Evolutionary conservation across 2,888 invertebrate species (phyloP).

Genomic region (Erebia ligea): DNA sequence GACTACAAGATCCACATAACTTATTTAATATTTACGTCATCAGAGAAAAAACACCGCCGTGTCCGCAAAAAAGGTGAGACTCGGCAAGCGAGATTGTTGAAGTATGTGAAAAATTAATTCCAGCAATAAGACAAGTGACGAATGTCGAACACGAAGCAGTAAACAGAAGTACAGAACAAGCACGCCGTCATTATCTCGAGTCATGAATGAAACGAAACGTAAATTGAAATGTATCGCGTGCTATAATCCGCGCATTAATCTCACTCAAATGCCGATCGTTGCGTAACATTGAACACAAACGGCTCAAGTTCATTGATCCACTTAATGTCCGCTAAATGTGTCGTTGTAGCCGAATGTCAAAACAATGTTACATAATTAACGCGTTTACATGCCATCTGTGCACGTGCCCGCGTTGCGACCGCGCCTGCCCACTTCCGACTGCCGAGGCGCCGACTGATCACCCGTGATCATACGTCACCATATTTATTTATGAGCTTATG

Average conservation of each 20-base stretch:
- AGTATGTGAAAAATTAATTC: slow-evolving; percentile 10
- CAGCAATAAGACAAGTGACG: slow-evolving; percentile 22
- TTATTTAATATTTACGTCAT: neutral
- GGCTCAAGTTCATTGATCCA: slow-evolving; percentile 83
- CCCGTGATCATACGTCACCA: slow-evolving; percentile 68
- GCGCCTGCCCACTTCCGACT: slow-evolving; percentile 54
- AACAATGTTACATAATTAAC: slow-evolving; percentile 78
- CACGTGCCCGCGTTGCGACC: slow-evolving; percentile 50
- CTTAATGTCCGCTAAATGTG: slow-evolving; percentile 81
- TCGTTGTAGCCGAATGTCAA: slow-evolving; percentile 79
- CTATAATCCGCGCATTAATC: slow-evolving; percentile 83
- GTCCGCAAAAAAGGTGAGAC: neutral
- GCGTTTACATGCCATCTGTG: slow-evolving; percentile 64
- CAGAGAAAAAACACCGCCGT: no score
- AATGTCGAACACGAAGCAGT: slow-evolving; percentile 41
- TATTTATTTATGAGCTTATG: slow-evolving; percentile 81
- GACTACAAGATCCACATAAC: no score
- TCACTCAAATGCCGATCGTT: slow-evolving; percentile 80
- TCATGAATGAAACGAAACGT: slow-evolving; percentile 81
- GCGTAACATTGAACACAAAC: slow-evolving; percentile 74
- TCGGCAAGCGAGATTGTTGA: neutral
- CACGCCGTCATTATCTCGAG: slow-evolving; percentile 75
- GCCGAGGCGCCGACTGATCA: slow-evolving; percentile 53
- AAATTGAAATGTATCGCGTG: slow-evolving; percentile 83
- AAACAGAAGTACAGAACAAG: slow-evolving; percentile 72